These are phyloP conservation scores for Amblyjoppa fuscipennis DNA, from an alignment of 2,888 invertebrate species.

Conservation along the genomic window DNA sequence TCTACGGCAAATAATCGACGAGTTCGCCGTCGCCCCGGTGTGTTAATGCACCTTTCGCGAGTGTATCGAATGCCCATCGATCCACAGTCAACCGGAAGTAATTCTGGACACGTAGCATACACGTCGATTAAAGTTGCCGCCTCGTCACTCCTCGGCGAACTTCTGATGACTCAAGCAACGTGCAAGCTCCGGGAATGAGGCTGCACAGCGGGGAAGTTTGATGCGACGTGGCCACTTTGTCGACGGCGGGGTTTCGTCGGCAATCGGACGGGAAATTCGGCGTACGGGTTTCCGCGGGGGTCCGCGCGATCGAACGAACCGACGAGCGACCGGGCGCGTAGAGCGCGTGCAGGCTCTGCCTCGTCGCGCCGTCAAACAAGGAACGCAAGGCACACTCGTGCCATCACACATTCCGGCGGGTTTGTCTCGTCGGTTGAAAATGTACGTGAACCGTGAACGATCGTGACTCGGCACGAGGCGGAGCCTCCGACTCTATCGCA, in stretches of 20 bases:
- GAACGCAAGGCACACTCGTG: neutral
- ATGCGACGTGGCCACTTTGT: slow-evolving; percentile 13
- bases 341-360: neutral
- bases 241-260: neutral
- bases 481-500: slow-evolving; percentile 21
- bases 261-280: slow-evolving; percentile 17
- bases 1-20: no score
- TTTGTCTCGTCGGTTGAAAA: slow-evolving; percentile 12
- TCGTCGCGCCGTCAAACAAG: slow-evolving; percentile 4
- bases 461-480: slow-evolving; percentile 16
- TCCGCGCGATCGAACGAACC: slow-evolving; percentile 4
- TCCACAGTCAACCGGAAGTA: no score
- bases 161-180: neutral
- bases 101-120: slow-evolving; percentile 9
- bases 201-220: neutral
- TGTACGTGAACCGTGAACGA: slow-evolving; percentile 29
- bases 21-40: no score
- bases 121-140: neutral
- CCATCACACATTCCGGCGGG: neutral
- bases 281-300: neutral
- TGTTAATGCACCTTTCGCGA: no score
- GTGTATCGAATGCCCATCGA: no score
- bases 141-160: neutral
- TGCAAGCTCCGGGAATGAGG: neutral
- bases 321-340: neutral